A percentile compares a stretch with the other conserved stretches of the same genome.
phyloP scores from a whole-genome alignment of 2,113 vertebrate genomes.

The Heteronetta atricapilla region DNA sequence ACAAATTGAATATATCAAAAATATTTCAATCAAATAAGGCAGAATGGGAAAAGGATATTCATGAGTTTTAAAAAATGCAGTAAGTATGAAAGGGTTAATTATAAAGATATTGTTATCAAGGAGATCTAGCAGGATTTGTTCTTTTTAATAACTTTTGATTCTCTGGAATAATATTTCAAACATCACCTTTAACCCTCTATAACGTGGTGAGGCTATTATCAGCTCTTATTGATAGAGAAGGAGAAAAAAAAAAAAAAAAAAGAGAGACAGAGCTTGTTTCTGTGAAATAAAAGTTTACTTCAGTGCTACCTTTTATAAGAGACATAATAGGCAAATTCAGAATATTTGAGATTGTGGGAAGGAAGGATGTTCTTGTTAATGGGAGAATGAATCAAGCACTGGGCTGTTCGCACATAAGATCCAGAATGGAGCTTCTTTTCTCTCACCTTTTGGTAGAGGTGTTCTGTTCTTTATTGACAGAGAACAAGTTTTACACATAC shows the following conservation, averaged over 20 bases:
- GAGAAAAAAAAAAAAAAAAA: too few species aligned
- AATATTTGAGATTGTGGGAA: neutral
- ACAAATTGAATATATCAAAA: neutral
- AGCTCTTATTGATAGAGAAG: neutral
- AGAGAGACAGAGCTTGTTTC: neutral
- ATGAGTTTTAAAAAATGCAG: neutral
- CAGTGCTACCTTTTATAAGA: neutral
- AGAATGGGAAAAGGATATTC: neutral
- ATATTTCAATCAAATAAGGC: neutral
- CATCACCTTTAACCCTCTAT: neutral
- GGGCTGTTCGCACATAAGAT: neutral
- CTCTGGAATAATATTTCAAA: neutral
- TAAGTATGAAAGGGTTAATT: neutral
- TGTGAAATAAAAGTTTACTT: neutral
- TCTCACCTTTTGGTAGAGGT: neutral
- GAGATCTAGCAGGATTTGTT: neutral
- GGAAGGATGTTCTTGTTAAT: neutral
- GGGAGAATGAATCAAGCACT: neutral
- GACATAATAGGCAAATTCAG: neutral
- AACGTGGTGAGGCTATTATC: neutral
- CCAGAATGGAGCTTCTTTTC: neutral
- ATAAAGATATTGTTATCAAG: neutral
- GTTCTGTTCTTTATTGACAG: rapidly evolving
- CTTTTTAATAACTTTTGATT: neutral
- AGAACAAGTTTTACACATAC: neutral